Base-by-base conservation (phyloP, 2,888 invertebrate species). In the Trimorus sp. region DNA sequence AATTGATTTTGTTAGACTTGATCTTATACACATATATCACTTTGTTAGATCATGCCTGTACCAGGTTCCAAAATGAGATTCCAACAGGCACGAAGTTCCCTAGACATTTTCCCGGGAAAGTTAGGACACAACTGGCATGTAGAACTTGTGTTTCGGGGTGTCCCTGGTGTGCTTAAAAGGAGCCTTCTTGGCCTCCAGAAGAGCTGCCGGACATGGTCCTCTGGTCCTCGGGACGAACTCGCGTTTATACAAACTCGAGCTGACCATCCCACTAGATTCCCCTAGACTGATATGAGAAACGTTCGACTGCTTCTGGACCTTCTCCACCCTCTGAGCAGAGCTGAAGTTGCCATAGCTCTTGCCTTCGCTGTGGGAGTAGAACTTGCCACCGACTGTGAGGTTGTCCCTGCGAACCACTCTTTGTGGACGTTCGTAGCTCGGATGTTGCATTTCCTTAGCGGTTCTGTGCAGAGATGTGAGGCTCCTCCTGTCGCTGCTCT, bases 91-190 rank as follows among this genome's bases (percentile, higher is more conserved):
- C n/a, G 60, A 59, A 56, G 48, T 65, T 65, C 45, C 42, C 49
- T 56, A 36, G 16, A n/a, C 15, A 7, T 5, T 26, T 15, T n/a
- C 6, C 26, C 26, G 4, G 4, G 4, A 26, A 11, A n/a, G 38
- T 60, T 80, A 70, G 8, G 83, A 77, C 79, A 94, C 93, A 90
- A 94, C 94, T 1, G 95, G 94, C 89, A 96, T 94, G 90, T 96
- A 97, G 91, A 96, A 97, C 90, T 96, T 96, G 92, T 97, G 97
- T 89, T 96, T 95, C 85, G 95, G 95, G 11, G 97, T 96, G 90
- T 97, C 96, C 83, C 97, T 94, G 37, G 96, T 96, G 88, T 97
- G 97, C 91, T 96, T 96, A 92, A 95, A 97, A 15, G 96, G 96
- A 74, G 96, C 95, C 83, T 94, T 94, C 74, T 95, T 94, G 49